Evolutionary conservation across 2,113 vertebrate species (phyloP).

Genomic region (Notiomystis cincta): DNA sequence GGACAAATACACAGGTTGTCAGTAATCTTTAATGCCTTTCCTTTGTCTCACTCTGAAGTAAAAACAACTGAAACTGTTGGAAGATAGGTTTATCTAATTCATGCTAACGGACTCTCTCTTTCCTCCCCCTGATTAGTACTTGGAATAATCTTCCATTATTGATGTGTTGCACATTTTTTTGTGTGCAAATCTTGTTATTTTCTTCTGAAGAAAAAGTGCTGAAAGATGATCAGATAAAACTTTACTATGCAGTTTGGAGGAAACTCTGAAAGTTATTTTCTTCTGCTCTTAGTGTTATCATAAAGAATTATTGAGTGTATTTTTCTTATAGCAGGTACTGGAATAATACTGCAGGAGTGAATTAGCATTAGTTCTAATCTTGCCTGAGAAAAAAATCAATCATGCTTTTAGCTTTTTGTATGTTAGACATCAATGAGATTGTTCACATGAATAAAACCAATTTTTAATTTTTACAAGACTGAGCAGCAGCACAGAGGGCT

Average conservation of each 20-base stretch:
- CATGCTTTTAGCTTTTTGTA: not conserved
- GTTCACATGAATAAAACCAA: not conserved
- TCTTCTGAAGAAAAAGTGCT: not conserved
- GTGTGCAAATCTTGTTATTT: not conserved
- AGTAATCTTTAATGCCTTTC: constrained; percentile 9
- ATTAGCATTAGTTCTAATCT: not conserved
- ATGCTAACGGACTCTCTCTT: not conserved
- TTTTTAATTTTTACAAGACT: not conserved
- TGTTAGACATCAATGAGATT: not conserved
- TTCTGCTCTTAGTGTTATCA: not conserved
- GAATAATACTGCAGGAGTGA: not conserved
- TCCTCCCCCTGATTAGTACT: not conserved
- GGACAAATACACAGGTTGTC: not conserved
- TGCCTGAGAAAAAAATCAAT: not conserved
- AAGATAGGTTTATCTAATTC: not conserved
- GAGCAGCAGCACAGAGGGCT: not conserved
- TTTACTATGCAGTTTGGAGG: not conserved
- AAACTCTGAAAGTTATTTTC: not conserved
- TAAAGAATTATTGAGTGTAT: not conserved
- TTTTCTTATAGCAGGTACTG: not conserved
- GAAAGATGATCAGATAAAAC: not conserved
- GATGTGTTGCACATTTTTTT: not conserved
- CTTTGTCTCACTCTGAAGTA: not conserved
- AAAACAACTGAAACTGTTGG: not conserved
- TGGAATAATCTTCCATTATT: not conserved